Percentiles rank a stretch among this genome's conserved stretches.
Evolutionary conservation across 2,888 invertebrate genomes (phyloP).

Genomic region (Caenorhabditis zanzibari): DNA sequence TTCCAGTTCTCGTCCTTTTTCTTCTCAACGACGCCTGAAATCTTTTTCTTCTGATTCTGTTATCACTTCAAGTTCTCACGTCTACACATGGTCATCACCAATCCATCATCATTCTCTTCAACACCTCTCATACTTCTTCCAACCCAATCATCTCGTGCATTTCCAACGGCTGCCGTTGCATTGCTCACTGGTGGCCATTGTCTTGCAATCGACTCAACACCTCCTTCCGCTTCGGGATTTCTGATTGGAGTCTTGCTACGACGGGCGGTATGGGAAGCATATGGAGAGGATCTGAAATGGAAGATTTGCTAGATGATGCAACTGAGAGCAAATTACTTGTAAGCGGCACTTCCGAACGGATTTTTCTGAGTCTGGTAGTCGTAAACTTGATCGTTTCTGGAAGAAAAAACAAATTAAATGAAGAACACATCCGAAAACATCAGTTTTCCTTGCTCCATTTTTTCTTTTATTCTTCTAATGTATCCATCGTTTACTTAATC

Average conservation of each 20-base stretch:
- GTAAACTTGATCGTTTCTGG: slow-evolving; percentile 59
- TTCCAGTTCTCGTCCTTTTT: slow-evolving; percentile 74
- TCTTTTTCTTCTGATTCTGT: background rate
- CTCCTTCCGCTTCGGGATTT: slow-evolving; percentile 60
- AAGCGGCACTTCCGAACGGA: slow-evolving; percentile 65
- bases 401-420: slow-evolving; percentile 51
- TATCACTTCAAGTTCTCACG: slow-evolving; percentile 36
- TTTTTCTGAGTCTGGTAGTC: slow-evolving; percentile 64
- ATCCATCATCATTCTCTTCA: slow-evolving; percentile 65
- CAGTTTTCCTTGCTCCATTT: slow-evolving; percentile 12
- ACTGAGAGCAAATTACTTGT: slow-evolving; percentile 39
- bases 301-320: too few species aligned
- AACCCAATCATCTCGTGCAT: slow-evolving; percentile 66
- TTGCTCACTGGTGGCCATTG: slow-evolving; percentile 73
- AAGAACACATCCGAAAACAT: slow-evolving; percentile 44
- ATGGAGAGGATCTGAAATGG: slow-evolving; percentile 67
- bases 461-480: slow-evolving; percentile 30
- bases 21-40: slow-evolving; percentile 73
- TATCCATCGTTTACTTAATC: slow-evolving; percentile 59
- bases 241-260: slow-evolving; percentile 70
- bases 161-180: slow-evolving; percentile 50
- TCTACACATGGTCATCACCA: slow-evolving; percentile 73
- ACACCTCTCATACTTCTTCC: slow-evolving; percentile 55
- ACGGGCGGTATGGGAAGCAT: slow-evolving; percentile 71
- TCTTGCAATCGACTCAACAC: slow-evolving; percentile 63